Evolutionary conservation across 2,888 invertebrate genomes (phyloP), one percentile per base, ranked within the genome.

Genomic region (Parasteatoda lunata): DNA sequence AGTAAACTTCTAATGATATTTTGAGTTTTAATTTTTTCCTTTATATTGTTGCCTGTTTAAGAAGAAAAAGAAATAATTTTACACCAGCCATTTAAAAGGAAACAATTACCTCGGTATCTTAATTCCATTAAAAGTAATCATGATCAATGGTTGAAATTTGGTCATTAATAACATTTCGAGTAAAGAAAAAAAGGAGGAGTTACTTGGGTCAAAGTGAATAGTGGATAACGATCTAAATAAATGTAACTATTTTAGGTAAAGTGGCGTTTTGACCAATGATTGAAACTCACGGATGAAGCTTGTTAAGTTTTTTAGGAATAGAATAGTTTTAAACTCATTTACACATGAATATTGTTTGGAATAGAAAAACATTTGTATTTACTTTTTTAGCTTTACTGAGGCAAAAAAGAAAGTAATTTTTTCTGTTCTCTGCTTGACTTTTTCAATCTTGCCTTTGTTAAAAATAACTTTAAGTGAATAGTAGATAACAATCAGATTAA

Each of bases 51-150:
- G 8, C 8, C 4, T 4, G 3, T 54, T 54, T 54, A 11, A 30
- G 13, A 8, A 8, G 54, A 54, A 54, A 54, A 11, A 54, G 13
- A 13, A 54, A 13, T 54, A 8, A 3, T 54, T 13, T 13, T 54
- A 11, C 54, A 11, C 8, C 13, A 11, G 5, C 54, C 4, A 54
- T 54, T 54, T 30, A 54, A 13, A 13, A 11, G 8, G 13, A 54
- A 54, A 54, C 54, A 54, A 54, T 54, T 54, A 54, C 54, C 8
- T 13, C 54, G 9, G 54, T 48, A 48, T 66, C 77, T 77, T 77
- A 77, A 77, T 77, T 65, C 77, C 77, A 77, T 77, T 77, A 77
- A 65, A 30, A 51, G 66, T 66, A 66, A 77, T 77, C 51, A 65
- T 65, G 66, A 77, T 77, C 66, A 77, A 77, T 77, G 77, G 66